A percentile compares a stretch with the other conserved stretches of the same genome.
Evolutionary conservation across 1,140 invertebrate species (phyloP).

Genomic region (Pseudomyrmex flavicornis): DNA sequence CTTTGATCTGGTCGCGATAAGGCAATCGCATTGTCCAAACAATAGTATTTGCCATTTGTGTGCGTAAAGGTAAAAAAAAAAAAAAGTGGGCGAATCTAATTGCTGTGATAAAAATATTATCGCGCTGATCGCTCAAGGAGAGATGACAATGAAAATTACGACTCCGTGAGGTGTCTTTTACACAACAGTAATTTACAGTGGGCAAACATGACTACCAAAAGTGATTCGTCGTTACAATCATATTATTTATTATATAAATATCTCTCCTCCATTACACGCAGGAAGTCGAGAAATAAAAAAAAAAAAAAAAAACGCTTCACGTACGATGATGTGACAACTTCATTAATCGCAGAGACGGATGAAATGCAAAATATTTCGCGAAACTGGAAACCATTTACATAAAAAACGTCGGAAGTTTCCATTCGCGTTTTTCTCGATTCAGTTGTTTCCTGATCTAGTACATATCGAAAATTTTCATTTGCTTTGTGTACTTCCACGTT

Average conservation of each 20-base stretch:
- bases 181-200: not conserved
- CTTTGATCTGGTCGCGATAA: conserved; percentile 30
- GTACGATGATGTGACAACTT: not conserved
- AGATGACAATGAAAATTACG: conserved; percentile 64
- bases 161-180: conserved; percentile 13
- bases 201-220: not conserved
- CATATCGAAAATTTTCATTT: not conserved
- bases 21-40: not conserved
- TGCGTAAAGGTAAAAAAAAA: not conserved
- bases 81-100: conserved; percentile 29
- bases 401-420: too few species aligned
- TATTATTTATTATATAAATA: not conserved
- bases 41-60: not conserved
- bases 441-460: not conserved
- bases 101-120: conserved; percentile 57
- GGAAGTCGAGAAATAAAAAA: not conserved
- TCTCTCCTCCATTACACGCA: too few species aligned
- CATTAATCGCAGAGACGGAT: not conserved
- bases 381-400: not conserved
- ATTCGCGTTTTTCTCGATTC: too few species aligned
- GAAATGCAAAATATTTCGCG: conserved; percentile 25
- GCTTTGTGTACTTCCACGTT: too few species aligned
- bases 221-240: conserved; percentile 2
- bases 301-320: not conserved
- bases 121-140: conserved; percentile 57